phyloP scores from a whole-genome alignment of 2,797 vertebrate genomes.

The Anabacerthia variegaticeps region DNA sequence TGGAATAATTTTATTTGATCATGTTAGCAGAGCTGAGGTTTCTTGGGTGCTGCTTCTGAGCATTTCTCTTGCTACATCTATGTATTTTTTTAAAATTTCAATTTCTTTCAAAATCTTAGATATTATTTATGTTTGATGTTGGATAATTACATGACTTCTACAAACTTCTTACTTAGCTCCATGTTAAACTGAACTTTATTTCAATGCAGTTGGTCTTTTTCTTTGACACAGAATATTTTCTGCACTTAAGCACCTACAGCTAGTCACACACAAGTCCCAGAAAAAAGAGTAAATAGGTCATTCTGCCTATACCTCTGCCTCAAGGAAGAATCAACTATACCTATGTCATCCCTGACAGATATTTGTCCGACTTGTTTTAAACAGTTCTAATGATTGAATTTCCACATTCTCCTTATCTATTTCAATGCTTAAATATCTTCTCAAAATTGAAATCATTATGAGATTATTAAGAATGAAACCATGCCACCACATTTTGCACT shows the following conservation, averaged over 20 bases:
- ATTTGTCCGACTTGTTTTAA: slow-evolving; percentile 4
- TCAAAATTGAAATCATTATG: not conserved
- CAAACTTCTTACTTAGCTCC: not conserved
- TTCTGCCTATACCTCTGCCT: not conserved
- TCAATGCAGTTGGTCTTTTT: not conserved
- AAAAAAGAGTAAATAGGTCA: slow-evolving; percentile 35
- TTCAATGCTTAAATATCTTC: not conserved
- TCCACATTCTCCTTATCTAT: not conserved
- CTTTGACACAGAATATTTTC: not conserved
- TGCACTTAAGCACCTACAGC: not conserved
- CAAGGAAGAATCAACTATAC: not conserved
- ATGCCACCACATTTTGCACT: not conserved
- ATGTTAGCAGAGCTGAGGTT: not conserved
- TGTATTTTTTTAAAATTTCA: not conserved
- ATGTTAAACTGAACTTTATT: not conserved
- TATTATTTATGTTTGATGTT: not conserved
- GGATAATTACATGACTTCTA: not conserved
- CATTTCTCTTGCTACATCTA: not conserved
- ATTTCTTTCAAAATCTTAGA: not conserved
- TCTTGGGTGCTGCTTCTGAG: not conserved
- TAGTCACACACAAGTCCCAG: not conserved
- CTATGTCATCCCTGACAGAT: not conserved
- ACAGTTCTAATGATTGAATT: not conserved
- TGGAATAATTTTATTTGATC: not conserved
- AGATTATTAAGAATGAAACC: slow-evolving; percentile 9